These are phyloP conservation scores for Drosophila repletoides DNA, from an alignment of 1,140 invertebrate genomes.

Conservation along the genomic window DNA sequence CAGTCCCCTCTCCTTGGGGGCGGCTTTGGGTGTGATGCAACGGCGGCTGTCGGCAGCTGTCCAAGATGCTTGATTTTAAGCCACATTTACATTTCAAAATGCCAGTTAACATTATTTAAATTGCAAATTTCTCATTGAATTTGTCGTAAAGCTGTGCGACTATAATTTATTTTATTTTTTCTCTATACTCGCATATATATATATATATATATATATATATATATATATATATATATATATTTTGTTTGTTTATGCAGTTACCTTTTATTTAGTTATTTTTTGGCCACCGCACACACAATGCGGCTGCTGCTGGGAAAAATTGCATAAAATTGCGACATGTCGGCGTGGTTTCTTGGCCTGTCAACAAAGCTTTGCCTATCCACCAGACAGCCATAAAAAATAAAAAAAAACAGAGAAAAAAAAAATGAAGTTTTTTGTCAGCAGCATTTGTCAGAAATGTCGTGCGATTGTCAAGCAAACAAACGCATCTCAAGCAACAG, in stretches of 20 bases:
- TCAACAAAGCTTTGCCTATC: constrained; percentile 65
- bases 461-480: constrained; percentile 66
- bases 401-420: neutral
- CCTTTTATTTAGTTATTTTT: constrained; percentile 44
- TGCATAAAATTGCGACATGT: constrained; percentile 70
- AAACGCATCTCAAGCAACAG: constrained; percentile 47
- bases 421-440: constrained; percentile 61
- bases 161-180: constrained; percentile 61
- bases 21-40: constrained; percentile 53
- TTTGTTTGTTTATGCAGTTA: constrained; percentile 1
- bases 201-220: too few relatives aligned
- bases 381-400: constrained; percentile 32
- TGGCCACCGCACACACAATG: constrained; percentile 33
- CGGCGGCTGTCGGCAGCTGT: constrained; percentile 44
- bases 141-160: constrained; percentile 67
- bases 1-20: constrained; percentile 6
- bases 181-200: too few relatives aligned
- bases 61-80: constrained; percentile 52
- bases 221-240: too few relatives aligned
- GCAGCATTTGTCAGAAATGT: constrained; percentile 75
- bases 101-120: constrained; percentile 74
- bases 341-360: constrained; percentile 43
- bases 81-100: constrained; percentile 59
- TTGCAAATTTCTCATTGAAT: constrained; percentile 76
- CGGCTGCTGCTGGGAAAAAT: constrained; percentile 51